phyloP scores from a whole-genome alignment of 2,113 vertebrate genomes.

The Meles meles region DNA sequence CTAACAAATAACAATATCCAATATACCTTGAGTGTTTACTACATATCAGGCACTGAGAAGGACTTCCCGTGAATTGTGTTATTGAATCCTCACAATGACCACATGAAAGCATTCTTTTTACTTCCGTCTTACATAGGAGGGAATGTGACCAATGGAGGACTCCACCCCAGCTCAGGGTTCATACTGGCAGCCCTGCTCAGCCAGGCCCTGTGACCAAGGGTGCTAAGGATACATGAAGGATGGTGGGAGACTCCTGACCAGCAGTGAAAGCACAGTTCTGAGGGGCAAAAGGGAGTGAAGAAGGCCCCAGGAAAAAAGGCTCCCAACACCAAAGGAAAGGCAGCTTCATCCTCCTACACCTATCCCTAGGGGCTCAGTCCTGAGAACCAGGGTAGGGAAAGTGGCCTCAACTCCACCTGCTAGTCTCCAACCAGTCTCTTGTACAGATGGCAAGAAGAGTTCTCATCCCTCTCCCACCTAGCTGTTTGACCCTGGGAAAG shows the following conservation, averaged over 20 bases:
- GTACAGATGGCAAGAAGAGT: neutral
- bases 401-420: neutral
- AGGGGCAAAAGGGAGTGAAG: neutral
- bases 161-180: neutral
- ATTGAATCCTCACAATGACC: neutral
- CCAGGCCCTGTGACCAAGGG: neutral
- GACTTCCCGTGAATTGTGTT: neutral
- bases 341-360: neutral
- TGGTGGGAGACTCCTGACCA: neutral
- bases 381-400: neutral
- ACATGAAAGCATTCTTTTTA: neutral
- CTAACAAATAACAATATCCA: neutral
- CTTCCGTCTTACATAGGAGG: neutral
- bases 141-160: neutral
- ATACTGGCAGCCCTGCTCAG: neutral
- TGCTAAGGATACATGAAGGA: neutral
- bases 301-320: neutral
- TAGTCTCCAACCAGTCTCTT: neutral
- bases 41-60: neutral
- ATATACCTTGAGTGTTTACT: neutral
- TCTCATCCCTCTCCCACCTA: neutral
- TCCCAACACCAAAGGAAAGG: neutral
- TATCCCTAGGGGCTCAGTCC: neutral
- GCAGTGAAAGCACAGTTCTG: neutral
- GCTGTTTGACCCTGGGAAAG: neutral